Percentiles rank a stretch among this genome's conserved stretches.
phyloP scores from a whole-genome alignment of 30 jellyfish, hydroid and myxozoan species.

The Aurelia coerulea region DNA sequence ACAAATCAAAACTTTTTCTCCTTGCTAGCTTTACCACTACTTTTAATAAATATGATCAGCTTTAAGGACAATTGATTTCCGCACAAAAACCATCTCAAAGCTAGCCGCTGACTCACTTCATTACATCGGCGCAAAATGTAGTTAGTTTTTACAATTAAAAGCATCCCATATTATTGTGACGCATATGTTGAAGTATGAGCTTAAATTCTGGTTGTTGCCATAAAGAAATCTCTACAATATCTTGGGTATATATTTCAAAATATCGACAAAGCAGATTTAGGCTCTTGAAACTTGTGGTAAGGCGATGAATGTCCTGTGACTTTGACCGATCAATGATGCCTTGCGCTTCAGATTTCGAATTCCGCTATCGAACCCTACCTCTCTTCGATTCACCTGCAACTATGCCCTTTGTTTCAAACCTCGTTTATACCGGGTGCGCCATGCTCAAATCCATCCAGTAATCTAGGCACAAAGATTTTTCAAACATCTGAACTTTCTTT shows the following conservation, averaged over 20 bases:
- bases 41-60: conserved; percentile 13
- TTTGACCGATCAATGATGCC: neutral
- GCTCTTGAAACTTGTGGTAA: neutral
- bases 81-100: conserved; percentile 13
- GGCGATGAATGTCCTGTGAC: neutral
- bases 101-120: conserved; percentile 13
- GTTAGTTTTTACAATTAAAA: neutral
- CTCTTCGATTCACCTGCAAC: too few relatives aligned
- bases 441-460: too few relatives aligned
- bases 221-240: neutral
- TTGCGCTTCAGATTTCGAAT: neutral
- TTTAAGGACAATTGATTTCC: conserved; percentile 31
- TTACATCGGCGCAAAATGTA: neutral
- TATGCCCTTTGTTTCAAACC: too few relatives aligned
- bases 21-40: conserved; percentile 32
- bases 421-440: too few relatives aligned
- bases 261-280: neutral
- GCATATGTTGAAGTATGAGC: neutral
- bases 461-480: too few relatives aligned
- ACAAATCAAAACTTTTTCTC: too few relatives aligned
- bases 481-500: too few relatives aligned
- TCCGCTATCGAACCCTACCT: too few relatives aligned
- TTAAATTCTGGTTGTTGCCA: neutral
- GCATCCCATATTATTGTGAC: neutral
- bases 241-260: neutral